Percentiles rank a stretch among this genome's conserved stretches.
phyloP scores from a whole-genome alignment of 2,113 vertebrate genomes.

The Muntiacus reevesi region DNA sequence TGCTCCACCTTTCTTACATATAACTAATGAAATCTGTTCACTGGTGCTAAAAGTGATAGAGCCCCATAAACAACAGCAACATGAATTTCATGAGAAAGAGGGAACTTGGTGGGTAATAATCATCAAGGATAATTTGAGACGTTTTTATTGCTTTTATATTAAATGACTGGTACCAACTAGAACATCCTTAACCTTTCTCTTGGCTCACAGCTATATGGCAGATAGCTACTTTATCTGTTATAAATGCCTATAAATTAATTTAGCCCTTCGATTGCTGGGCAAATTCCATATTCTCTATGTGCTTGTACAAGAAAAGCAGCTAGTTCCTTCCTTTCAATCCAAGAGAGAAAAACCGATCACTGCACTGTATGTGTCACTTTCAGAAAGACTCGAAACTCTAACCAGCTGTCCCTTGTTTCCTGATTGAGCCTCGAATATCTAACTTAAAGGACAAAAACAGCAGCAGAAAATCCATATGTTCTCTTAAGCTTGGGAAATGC shows the following conservation, averaged over 20 bases:
- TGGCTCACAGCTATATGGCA: background rate
- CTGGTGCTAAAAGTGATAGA: background rate
- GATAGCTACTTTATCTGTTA: background rate
- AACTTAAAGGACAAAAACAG: background rate
- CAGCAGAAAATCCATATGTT: slow-evolving; percentile 56
- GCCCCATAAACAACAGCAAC: background rate
- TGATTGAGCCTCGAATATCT: background rate
- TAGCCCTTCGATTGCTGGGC: background rate
- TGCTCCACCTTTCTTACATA: background rate
- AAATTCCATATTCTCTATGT: background rate
- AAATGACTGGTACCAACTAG: slow-evolving; percentile 13
- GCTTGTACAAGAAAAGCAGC: background rate
- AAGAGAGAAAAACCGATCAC: background rate
- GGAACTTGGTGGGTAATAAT: background rate
- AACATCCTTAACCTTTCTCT: background rate
- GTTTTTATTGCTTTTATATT: background rate
- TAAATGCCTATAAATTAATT: slow-evolving; percentile 38
- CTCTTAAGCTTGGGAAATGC: slow-evolving; percentile 21
- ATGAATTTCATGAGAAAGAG: background rate
- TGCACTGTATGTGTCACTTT: slow-evolving; percentile 7
- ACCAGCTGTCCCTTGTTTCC: background rate
- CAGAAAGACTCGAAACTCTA: slow-evolving; percentile 9
- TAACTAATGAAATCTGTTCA: background rate
- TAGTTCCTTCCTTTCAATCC: background rate
- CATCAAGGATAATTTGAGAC: slow-evolving; percentile 26